phyloP scores from a whole-genome alignment of 2,113 vertebrate species.

The Rhipidura dahli region DNA sequence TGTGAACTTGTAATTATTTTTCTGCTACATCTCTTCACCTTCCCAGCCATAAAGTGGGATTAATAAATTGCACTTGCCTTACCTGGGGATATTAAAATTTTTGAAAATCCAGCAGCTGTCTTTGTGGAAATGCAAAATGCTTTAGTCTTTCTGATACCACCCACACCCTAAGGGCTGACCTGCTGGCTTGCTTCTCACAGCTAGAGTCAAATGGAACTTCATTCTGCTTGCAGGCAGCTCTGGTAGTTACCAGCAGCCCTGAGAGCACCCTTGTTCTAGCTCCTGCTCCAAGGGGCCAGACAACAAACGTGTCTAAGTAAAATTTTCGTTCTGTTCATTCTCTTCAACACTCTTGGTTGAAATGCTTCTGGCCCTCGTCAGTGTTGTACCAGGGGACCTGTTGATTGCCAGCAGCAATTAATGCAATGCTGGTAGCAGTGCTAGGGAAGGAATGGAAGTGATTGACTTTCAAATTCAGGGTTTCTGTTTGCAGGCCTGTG shows the following conservation, averaged over 20 bases:
- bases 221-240: background rate
- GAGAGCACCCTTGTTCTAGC: background rate
- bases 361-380: background rate
- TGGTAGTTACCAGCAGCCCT: background rate
- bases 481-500: background rate
- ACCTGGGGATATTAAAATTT: background rate
- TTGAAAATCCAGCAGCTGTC: background rate
- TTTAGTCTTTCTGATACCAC: background rate
- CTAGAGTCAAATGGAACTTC: background rate
- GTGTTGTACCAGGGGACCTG: background rate
- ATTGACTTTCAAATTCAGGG: constrained; percentile 19
- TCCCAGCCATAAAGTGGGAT: background rate
- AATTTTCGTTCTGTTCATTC: background rate
- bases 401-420: constrained; percentile 6
- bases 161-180: background rate
- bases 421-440: background rate
- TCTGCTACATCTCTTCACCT: background rate
- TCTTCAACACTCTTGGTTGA: background rate
- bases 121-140: background rate
- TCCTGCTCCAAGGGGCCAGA: background rate
- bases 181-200: background rate
- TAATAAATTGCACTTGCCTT: background rate
- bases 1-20: background rate
- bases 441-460: background rate
- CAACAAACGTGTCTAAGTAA: background rate